phyloP scores from a whole-genome alignment of 2,113 vertebrate genomes.

The Gila orcuttii region DNA sequence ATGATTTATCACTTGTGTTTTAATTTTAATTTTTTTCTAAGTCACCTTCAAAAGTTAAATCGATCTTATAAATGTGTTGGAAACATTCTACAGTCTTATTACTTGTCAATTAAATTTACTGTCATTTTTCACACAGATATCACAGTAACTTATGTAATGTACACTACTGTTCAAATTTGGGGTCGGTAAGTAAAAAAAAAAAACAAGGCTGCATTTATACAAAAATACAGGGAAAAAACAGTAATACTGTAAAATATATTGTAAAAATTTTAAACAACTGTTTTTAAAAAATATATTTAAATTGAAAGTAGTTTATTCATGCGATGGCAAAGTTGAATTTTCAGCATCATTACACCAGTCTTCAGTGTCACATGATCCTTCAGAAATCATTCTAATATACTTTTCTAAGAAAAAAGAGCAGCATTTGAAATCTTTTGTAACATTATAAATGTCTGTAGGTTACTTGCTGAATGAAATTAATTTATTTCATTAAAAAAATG shows the following conservation, averaged over 20 bases:
- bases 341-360: neutral
- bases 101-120: neutral
- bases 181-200: no score
- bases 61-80: neutral
- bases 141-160: no score
- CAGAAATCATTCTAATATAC: neutral
- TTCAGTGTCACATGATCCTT: neutral
- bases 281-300: neutral
- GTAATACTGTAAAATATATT: no score
- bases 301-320: neutral
- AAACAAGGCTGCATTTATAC: no score
- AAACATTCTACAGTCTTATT: neutral
- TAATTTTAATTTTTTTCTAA: neutral
- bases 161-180: no score
- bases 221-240: no score
- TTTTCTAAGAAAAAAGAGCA: no score
- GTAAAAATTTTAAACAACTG: no score
- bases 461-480: neutral
- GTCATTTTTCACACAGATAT: neutral
- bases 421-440: no score
- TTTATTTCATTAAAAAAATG: neutral
- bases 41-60: neutral
- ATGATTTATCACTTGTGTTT: neutral
- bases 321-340: neutral
- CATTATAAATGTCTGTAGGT: no score